Conservation (phyloP, 2,113 vertebrate genomes). For the Microtus pennsylvanicus region DNA sequence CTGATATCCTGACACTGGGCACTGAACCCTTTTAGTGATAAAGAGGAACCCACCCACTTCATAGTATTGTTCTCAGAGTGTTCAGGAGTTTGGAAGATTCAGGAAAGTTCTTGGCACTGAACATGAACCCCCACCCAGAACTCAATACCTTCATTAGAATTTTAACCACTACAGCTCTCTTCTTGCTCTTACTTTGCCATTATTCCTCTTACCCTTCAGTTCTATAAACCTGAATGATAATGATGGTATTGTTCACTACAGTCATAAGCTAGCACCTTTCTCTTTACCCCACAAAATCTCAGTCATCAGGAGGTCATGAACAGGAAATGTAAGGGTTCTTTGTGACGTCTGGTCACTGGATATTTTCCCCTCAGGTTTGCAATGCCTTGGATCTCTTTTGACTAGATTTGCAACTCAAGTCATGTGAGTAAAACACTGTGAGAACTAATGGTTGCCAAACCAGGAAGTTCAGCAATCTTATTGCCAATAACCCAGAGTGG, state of each 20-base stretch:
- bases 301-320: neutral
- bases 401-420: conserved; percentile 45
- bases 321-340: conserved; percentile 57
- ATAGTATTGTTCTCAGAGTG: neutral
- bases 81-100: neutral
- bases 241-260: conserved; percentile 25
- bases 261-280: conserved; percentile 41
- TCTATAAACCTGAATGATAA: neutral
- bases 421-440: neutral
- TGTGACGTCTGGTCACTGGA: conserved; percentile 17
- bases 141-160: neutral
- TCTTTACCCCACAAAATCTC: conserved; percentile 34
- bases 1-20: neutral
- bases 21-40: neutral
- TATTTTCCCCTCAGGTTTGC: conserved; percentile 5
- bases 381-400: neutral
- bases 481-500: neutral
- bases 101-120: neutral
- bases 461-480: conserved; percentile 24
- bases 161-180: neutral
- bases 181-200: neutral
- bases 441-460: neutral
- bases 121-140: neutral
- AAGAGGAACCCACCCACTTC: neutral
- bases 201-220: neutral